A percentile compares a stretch with the other conserved stretches of the same genome.
Conservation (phyloP, 2,797 vertebrate species). For the Gymnodraco acuticeps region DNA sequence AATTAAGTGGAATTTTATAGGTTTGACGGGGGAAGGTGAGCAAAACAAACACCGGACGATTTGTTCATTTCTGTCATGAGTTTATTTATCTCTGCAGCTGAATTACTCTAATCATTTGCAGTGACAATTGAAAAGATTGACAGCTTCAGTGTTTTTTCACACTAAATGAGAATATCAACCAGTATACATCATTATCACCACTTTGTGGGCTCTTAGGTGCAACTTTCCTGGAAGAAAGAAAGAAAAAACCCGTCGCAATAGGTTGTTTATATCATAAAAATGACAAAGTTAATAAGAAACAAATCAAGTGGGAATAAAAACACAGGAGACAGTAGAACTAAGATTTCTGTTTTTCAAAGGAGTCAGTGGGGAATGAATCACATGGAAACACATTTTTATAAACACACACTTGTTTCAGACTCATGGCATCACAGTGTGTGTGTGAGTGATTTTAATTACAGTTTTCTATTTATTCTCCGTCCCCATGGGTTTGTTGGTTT, state of each 20-base stretch:
- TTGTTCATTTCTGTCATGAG: not conserved
- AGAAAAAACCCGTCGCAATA: slow-evolving; percentile 7
- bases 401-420: slow-evolving; percentile 26
- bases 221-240: not conserved
- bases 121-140: not conserved
- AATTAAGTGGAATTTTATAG: slow-evolving; percentile 9
- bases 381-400: slow-evolving; percentile 29
- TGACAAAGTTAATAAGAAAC: not conserved
- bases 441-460: slow-evolving; percentile 1
- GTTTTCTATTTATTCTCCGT: slow-evolving; percentile 5
- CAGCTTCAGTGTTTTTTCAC: not conserved
- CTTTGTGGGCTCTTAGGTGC: not conserved
- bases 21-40: not conserved
- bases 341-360: slow-evolving; percentile 16
- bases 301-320: slow-evolving; percentile 22
- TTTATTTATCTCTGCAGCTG: not conserved
- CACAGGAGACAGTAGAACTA: not conserved
- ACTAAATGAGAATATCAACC: slow-evolving; percentile 10
- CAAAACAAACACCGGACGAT: not conserved
- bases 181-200: not conserved
- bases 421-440: slow-evolving; percentile 1
- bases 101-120: not conserved
- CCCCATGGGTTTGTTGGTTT: not conserved
- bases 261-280: not conserved
- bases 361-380: slow-evolving; percentile 25